phyloP scores from a whole-genome alignment of 1,140 invertebrate genomes.

The Cheumatopsyche charites region DNA sequence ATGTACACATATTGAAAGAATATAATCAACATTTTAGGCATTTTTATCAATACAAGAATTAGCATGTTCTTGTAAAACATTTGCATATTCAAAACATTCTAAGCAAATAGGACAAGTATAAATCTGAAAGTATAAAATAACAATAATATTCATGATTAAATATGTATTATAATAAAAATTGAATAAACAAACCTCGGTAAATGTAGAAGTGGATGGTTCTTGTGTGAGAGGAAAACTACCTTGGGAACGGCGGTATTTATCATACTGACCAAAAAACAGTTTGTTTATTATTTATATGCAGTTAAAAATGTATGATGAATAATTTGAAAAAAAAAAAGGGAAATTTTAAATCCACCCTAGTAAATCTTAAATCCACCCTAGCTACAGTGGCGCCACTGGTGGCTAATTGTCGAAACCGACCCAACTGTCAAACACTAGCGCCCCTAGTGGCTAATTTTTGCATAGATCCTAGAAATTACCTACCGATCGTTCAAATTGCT shows the following conservation, averaged over 20 bases:
- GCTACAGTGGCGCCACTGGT: no score
- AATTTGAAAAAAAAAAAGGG: no score
- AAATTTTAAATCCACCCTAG: no score
- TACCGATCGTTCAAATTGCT: no score
- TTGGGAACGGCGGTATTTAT: background rate
- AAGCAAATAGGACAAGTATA: background rate
- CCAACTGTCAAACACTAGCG: no score
- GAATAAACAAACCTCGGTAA: background rate
- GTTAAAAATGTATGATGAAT: no score
- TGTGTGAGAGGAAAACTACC: background rate
- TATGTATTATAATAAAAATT: background rate
- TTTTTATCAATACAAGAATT: constrained; percentile 4
- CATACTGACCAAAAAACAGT: background rate
- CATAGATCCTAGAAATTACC: no score
- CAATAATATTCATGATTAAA: background rate
- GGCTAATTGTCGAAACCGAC: no score
- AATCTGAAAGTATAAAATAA: background rate
- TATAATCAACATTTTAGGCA: background rate
- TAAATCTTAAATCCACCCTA: no score
- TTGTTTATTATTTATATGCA: background rate
- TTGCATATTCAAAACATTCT: background rate
- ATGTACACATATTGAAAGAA: no score
- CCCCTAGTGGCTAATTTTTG: no score
- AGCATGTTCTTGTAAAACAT: background rate
- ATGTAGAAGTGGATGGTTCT: background rate